Evolutionary conservation across 2,113 vertebrate species (phyloP), one percentile per base, ranked within the genome.

Genomic region (Odocoileus virginianus): DNA sequence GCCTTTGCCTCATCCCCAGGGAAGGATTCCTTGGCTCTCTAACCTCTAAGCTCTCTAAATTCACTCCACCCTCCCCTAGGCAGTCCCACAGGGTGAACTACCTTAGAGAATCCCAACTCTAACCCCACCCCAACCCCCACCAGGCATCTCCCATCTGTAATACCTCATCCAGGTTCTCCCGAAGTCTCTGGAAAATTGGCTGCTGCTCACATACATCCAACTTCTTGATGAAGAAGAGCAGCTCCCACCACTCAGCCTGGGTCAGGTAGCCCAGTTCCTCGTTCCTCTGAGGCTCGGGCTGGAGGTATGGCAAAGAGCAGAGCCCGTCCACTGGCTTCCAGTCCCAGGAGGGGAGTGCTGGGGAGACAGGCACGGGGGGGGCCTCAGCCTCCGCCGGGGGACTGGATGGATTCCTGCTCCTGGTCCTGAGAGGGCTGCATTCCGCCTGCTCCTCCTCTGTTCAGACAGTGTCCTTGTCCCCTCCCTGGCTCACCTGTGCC

Each of bases 211-310:
- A 97, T 0, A 87, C 74, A 52, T 99, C 99, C 98, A 99, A 98
- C 91, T 99, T 99, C 98, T 99, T 99, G 97, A 99, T 99, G 45
- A 99, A 99, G 99, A 99, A 99, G 30, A 99, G 99, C 76, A 99
- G 95, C 97, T 99, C 99, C 99, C 99, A 99, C 99, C 99, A 99
- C 98, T 99, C 99, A 0, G 99, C 99, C 11, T 99, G 98, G 94
- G 98, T 99, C 95, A 99, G 99, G 0, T 84, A 33, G 4, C 89
- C 96, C 0, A 97, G 92, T n/a, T 99, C 98, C 23, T 96, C 30
- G 16, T 85, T 96, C 23, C 95, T 97, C 36, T 64, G 98, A 87
- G 99, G 99, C 0, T 98, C 98, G 1, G 97, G 96, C 84, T 97
- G 97, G 97, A 99, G 98, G 98, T 99, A 99, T 0, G 99, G 99